Evolutionary conservation across 2,113 vertebrate genomes (phyloP), one percentile per base, ranked within the genome.

Genomic region (Agelaius tricolor): DNA sequence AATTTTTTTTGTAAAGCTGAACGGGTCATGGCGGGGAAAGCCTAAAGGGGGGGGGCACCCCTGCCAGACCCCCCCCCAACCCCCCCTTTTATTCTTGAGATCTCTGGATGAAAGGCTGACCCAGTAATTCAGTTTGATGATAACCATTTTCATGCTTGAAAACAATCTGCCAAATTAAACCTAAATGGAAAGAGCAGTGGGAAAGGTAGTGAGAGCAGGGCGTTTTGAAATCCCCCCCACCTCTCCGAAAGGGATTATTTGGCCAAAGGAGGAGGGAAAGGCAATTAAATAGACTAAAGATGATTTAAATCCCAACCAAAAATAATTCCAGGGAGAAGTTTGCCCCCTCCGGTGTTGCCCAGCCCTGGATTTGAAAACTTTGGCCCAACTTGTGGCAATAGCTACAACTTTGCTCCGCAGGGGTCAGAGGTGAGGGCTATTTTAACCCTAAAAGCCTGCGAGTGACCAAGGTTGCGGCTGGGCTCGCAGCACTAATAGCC

Each of bases 341-440:
- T 86, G 90, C 87, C 89, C 77, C 82, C 94, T 94, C 71, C 65
- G 74, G 79, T 78, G 77, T 73, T 95, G 87, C 85, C 61, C 81
- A 94, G 97, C 90, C 89, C 90, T 93, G 80, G 93, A 97, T 96
- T 94, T 97, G 97, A 96, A 97, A 97, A 97, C 95, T 98, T 97
- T 96, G 96, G 94, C 96, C 98, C 97, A 94, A 96, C 95, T 97
- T 97, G 93, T 85, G 95, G 96, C 83, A 88, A 96, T 95, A 96
- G 96, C 94, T 93, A 83, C 78, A 92, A 94, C 95, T 97, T 84
- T 68, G 91, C 90, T 97, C 97, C 47, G 19, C 73, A 91, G 89
- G 92, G 98, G 98, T 98, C 98, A 98, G 97, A 97, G 98, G 98
- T 98, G 98, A 98, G 95, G 95, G 82, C 96, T 96, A 94, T 95